Evolutionary conservation across 2,797 vertebrate genomes (phyloP).

Genomic region (Enoplosus armatus): DNA sequence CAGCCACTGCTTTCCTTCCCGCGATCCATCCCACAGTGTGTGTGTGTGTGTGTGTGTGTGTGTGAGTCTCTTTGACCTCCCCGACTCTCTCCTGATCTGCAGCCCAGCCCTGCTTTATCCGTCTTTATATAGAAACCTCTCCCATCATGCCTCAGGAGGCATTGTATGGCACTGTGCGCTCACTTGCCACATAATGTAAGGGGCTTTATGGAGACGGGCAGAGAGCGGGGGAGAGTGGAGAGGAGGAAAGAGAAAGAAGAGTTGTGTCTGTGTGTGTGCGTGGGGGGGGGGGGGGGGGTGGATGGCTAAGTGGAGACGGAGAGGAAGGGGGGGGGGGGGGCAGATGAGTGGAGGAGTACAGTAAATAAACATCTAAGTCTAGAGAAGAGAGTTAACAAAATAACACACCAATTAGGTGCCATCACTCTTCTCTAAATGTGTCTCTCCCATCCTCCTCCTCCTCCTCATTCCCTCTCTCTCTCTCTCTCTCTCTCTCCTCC

Average conservation of each 20-base stretch:
- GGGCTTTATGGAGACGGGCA: slow-evolving; percentile 63
- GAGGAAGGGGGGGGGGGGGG: background rate
- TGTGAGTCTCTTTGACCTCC: slow-evolving; percentile 49
- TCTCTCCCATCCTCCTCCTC: slow-evolving; percentile 20
- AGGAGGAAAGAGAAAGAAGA: slow-evolving; percentile 27
- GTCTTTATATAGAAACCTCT: slow-evolving; percentile 76
- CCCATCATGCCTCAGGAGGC: slow-evolving; percentile 74
- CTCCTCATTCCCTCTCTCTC: slow-evolving; percentile 4
- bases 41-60: slow-evolving; percentile 10
- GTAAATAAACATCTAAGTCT: slow-evolving; percentile 56
- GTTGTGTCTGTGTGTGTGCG: too few species aligned
- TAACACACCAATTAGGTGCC: slow-evolving; percentile 60
- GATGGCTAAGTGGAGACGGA: slow-evolving; percentile 10
- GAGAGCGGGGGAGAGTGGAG: slow-evolving; percentile 21
- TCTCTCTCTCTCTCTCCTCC: slow-evolving; percentile 26
- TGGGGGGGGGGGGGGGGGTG: slow-evolving; percentile 12
- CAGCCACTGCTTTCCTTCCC: slow-evolving; percentile 12
- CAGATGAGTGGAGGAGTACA: slow-evolving; percentile 23
- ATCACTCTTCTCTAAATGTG: slow-evolving; percentile 13
- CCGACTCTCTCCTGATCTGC: slow-evolving; percentile 50
- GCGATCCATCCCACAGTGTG: slow-evolving; percentile 32
- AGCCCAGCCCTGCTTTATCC: slow-evolving; percentile 55
- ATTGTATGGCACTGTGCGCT: slow-evolving; percentile 66
- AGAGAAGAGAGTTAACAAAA: slow-evolving; percentile 60
- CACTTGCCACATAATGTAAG: slow-evolving; percentile 72